Percentiles rank a stretch among this genome's conserved stretches.
Evolutionary conservation across 2,797 vertebrate genomes (phyloP).

Genomic region (Parotocinclus haroldoi): DNA sequence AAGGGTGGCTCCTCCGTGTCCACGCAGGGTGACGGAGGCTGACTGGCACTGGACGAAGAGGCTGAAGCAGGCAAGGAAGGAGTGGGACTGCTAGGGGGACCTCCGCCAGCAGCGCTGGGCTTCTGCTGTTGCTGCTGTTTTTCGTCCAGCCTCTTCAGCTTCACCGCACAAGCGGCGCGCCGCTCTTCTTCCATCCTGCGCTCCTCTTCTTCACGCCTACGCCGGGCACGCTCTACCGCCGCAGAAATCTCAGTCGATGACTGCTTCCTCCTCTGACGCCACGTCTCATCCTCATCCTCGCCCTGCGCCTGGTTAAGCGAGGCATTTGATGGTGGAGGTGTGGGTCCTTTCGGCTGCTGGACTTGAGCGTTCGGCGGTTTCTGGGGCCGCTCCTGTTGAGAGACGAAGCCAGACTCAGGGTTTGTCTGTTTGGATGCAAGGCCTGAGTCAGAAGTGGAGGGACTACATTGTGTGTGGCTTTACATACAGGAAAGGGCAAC

Average conservation of each 20-base stretch:
- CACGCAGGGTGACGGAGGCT: slow-evolving; percentile 73
- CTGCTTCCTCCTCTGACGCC: slow-evolving; percentile 89
- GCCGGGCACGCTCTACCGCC: slow-evolving; percentile 85
- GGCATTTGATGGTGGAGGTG: slow-evolving; percentile 56
- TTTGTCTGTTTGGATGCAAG: no score
- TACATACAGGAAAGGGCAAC: no score
- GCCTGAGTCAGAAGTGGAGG: no score
- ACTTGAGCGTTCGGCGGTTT: slow-evolving; percentile 58
- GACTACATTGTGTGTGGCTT: no score
- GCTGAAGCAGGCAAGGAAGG: slow-evolving; percentile 63
- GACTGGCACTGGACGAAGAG: slow-evolving; percentile 73
- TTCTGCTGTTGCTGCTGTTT: slow-evolving; percentile 79
- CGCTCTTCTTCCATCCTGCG: slow-evolving; percentile 90
- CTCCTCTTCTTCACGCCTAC: slow-evolving; percentile 87
- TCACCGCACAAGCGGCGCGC: slow-evolving; percentile 88
- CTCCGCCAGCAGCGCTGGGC: slow-evolving; percentile 65
- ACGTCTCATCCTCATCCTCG: slow-evolving; percentile 90
- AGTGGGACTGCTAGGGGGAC: slow-evolving; percentile 64
- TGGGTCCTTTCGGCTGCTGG: slow-evolving; percentile 59
- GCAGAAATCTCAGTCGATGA: slow-evolving; percentile 87
- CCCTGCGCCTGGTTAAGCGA: slow-evolving; percentile 62
- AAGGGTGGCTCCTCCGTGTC: slow-evolving; percentile 69
- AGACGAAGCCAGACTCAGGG: no score
- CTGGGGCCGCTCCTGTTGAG: slow-evolving; percentile 64
- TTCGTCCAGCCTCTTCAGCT: slow-evolving; percentile 89